Evolutionary conservation across 2,113 vertebrate species (phyloP).

Genomic region (Felis catus): DNA sequence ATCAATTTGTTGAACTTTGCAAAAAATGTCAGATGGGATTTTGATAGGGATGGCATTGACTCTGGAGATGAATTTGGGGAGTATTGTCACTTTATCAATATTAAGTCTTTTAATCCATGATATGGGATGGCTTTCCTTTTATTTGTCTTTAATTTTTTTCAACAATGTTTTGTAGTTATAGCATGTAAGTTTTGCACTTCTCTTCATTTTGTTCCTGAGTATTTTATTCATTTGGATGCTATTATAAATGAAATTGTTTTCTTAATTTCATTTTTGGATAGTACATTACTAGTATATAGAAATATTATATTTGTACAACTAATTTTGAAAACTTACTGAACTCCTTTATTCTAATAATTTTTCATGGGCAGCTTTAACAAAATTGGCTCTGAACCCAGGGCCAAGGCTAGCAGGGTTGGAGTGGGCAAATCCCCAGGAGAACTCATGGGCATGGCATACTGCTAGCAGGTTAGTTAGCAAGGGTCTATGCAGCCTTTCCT

Average conservation of each 20-base stretch:
- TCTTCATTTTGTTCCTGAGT: background rate
- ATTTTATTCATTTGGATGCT: background rate
- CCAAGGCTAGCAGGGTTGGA: background rate
- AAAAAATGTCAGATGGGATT: background rate
- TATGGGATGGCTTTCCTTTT: background rate
- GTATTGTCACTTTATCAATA: background rate
- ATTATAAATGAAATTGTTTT: background rate
- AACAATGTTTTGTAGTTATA: background rate
- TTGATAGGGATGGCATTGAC: background rate
- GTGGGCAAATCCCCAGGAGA: background rate
- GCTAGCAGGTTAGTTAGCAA: background rate
- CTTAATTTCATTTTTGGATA: background rate
- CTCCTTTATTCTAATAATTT: background rate
- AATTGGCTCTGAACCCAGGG: background rate
- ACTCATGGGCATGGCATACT: background rate
- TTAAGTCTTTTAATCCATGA: background rate
- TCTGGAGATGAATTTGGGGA: background rate
- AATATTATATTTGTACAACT: background rate
- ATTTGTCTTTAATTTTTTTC: background rate
- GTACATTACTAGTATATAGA: background rate
- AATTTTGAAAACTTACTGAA: background rate
- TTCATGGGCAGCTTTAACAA: background rate
- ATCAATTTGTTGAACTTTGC: background rate
- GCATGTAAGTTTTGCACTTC: background rate
- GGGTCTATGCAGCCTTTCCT: background rate